phyloP scores from a whole-genome alignment of 2,113 vertebrate species.

The Pitta sordida region DNA sequence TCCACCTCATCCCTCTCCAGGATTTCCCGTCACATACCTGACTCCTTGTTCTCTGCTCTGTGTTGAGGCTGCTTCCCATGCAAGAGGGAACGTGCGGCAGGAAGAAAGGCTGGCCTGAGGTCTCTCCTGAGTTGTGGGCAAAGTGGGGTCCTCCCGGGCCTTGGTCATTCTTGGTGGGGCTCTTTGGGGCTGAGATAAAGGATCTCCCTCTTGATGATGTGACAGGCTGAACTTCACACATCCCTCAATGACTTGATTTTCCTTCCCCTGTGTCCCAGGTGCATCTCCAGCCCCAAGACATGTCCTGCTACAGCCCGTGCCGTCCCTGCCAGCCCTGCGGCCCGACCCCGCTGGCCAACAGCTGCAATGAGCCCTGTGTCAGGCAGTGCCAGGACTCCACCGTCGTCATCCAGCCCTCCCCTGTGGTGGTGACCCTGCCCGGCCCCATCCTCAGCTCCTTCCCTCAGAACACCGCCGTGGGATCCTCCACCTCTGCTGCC shows the following conservation, averaged over 20 bases:
- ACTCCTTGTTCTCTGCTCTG: too few relatives aligned
- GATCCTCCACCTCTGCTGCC: too few relatives aligned
- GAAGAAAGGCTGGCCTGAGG: too few relatives aligned
- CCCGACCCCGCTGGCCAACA: not conserved
- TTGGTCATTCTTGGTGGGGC: too few relatives aligned
- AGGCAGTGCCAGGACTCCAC: not conserved
- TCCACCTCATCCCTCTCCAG: too few relatives aligned
- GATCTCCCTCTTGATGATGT: too few relatives aligned
- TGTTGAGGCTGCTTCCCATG: too few relatives aligned
- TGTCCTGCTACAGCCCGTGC: not conserved
- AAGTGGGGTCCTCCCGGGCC: too few relatives aligned
- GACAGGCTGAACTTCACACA: accelerated
- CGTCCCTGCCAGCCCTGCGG: not conserved
- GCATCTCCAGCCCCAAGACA: not conserved
- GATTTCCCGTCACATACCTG: too few relatives aligned
- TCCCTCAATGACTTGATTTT: accelerated
- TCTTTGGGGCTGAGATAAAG: too few relatives aligned
- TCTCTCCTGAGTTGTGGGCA: too few relatives aligned
- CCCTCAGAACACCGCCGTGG: not conserved
- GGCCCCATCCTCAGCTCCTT: not conserved
- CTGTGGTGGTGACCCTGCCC: not conserved
- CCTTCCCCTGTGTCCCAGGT: not conserved
- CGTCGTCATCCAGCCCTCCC: not conserved
- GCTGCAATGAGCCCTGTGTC: not conserved
- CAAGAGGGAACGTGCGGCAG: too few relatives aligned